Conservation (phyloP, 2,797 vertebrate genomes). For the Lepilemur septentrionalis region DNA sequence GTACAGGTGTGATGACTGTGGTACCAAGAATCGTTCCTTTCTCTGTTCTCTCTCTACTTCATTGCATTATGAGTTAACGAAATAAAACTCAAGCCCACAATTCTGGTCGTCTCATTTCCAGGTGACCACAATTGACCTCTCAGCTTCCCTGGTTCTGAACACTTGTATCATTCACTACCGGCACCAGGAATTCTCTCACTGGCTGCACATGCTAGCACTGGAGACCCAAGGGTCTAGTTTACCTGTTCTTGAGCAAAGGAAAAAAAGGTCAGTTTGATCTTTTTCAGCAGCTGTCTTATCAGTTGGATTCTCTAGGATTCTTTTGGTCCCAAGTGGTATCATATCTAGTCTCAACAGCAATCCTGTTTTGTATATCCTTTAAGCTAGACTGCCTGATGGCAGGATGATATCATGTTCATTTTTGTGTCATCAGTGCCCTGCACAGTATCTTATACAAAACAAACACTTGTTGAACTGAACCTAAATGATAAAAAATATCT, state of each 20-base stretch:
- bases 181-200: conserved; percentile 97
- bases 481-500: not conserved
- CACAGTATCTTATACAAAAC: not conserved
- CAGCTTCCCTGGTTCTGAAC: conserved; percentile 90
- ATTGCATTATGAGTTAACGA: not conserved
- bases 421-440: not conserved
- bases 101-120: conserved; percentile 74
- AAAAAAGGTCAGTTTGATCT: conserved; percentile 65
- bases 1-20: conserved; percentile 87
- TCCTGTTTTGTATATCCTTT: not conserved
- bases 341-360: not conserved
- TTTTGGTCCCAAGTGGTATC: not conserved
- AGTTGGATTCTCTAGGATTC: not conserved
- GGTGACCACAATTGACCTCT: conserved; percentile 94
- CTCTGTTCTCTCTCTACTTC: not conserved
- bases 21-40: not conserved
- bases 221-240: conserved; percentile 85
- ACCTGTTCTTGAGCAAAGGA: conserved; percentile 75
- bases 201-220: conserved; percentile 93
- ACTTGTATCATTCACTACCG: conserved; percentile 99
- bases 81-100: conserved; percentile 9
- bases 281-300: not conserved
- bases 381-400: not conserved
- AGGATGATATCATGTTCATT: not conserved
- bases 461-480: conserved; percentile 2